These are phyloP conservation scores for Rotaria magnacalcarata DNA, from an alignment of 2,888 invertebrate genomes.

Conservation along the genomic window DNA sequence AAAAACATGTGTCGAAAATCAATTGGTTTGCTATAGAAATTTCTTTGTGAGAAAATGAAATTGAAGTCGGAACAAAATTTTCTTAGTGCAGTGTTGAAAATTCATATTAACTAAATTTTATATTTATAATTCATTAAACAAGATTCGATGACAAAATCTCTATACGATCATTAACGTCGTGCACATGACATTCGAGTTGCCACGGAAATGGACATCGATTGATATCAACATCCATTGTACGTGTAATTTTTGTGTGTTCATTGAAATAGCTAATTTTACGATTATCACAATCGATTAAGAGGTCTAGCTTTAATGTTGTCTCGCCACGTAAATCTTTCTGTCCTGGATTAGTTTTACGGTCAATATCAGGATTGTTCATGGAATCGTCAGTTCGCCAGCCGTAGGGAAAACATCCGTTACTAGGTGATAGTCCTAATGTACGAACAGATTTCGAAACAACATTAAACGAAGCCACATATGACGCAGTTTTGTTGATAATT, in stretches of 20 bases:
- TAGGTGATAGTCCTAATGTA: too few species aligned
- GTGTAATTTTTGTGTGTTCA: neutral
- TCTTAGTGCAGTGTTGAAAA: too few species aligned
- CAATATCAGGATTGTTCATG: too few species aligned
- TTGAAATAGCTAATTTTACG: neutral
- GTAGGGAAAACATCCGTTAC: too few species aligned
- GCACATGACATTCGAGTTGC: neutral
- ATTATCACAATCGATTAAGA: neutral
- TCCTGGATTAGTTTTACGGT: too few species aligned
- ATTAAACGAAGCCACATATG: neutral
- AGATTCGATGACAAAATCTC: neutral
- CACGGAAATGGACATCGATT: constrained; percentile 8
- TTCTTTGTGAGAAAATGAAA: too few species aligned
- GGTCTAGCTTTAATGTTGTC: neutral
- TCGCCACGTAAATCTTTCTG: too few species aligned
- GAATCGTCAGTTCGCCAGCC: too few species aligned
- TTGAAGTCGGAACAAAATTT: too few species aligned
- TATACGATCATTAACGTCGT: neutral
- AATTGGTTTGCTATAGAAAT: too few species aligned
- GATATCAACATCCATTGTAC: neutral
- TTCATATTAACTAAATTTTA: neutral
- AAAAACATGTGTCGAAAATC: too few species aligned
- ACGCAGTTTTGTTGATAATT: neutral
- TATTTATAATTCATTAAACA: too few species aligned
- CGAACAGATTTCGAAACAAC: neutral